Evolutionary conservation across 2,113 vertebrate species (phyloP), one percentile per base, ranked within the genome.

Genomic region (Meleagris gallopavo): DNA sequence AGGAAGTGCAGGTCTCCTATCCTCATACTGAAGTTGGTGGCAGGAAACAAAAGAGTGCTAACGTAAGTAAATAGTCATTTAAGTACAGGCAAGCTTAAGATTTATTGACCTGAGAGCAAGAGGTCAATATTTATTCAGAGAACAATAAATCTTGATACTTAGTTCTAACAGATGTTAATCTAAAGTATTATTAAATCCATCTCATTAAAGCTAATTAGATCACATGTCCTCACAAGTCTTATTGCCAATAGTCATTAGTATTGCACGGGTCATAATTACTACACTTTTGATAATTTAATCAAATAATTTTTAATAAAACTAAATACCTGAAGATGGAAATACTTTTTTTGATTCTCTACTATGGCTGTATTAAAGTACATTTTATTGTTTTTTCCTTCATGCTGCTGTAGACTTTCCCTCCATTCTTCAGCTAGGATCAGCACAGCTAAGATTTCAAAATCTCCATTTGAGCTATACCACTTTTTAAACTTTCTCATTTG

Each of bases 111-210:
- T 85, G 29, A 95, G 57, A 83, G 69, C 50, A 86, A 76, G 19
- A 89, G 89, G 86, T 91, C 90, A 95, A 93, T 94, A 96, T 90
- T 96, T 96, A 91, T 95, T 88, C 55, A 80, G 92, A 96, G 91
- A 95, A 83, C 83, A 93, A 85, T 95, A 87, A 88, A 93, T 95
- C 92, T 94, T 82, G 67, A 50, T 91, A 69, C 38, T 78, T 93
- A 5, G 0, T 75, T 92, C 52, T 69, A 94, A 84, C 52, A 95
- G 82, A 96, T 95, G 64, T 87, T 96, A 88, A 91, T 95, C 69
- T 73, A 86, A 60, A 84, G 27, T 97, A 93, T 88, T 96, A 88
- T 93, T 91, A 84, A 97, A 94, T 92, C 29, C 40, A 88, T 74
- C 46, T 82, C 46, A 61, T 89, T 95, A 93, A 95, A 78, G 78